Base-by-base conservation (phyloP, 2,888 invertebrate species). In the Muscina levida region DNA sequence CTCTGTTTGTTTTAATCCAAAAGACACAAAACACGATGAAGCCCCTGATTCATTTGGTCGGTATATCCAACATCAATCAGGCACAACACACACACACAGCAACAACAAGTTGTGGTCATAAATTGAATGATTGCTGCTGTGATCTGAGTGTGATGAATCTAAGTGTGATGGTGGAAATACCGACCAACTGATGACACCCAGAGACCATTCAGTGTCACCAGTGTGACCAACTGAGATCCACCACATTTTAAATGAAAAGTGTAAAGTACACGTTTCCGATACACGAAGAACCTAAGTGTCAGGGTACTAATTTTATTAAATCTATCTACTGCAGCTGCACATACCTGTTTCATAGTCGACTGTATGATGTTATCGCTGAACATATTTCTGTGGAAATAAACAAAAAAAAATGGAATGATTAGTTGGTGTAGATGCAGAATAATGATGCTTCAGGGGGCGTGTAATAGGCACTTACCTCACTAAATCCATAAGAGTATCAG, bases 281-380 rank as follows among this genome's bases (percentile, higher is more conserved):
- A 19, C n/a, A n/a, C 15, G 51, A 22, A 42, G n/a, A 15, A 22
- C 19, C 22, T 62, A 72, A 77, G 67, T 81, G 31, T 8, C 8
- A 31, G 31, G 31, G 31, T 31, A 31, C 3, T 31, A 31, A 31
- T 31, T 31, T 8, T 3, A 8, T 31, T 31, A 31, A 31, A 31
- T 8, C 31, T 5, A 31, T 31, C 8, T 5, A n/a, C n/a, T n/a
- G n/a, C 42, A 53, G 22, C 66, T 15, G 13, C 59, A 87, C 91
- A 91, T 90, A 94, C 94, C 90, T 96, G 95, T 46, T 94, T 93
- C 86, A 97, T 94, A 83, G 96, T 95, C 11, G 97, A 96, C 88
- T 97, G 95, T 31, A 96, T 93, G 80, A 98, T 92, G 91, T 98
- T 98, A 85, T 97, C 96, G 31, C 97, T 97, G 88, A 98, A 97